phyloP scores from a whole-genome alignment of 1,140 invertebrate genomes.

The Musca vetustissima region DNA sequence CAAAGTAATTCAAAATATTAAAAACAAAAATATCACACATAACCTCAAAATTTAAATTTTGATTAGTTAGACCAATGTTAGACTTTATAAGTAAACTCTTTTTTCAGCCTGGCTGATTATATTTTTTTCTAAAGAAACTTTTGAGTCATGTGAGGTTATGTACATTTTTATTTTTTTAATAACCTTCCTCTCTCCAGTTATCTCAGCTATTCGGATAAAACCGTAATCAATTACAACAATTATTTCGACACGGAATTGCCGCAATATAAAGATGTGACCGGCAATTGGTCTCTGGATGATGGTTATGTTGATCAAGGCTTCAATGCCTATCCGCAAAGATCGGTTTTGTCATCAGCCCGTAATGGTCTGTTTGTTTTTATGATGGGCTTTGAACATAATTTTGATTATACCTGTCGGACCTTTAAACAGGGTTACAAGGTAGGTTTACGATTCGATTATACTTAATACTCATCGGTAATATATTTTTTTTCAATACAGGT shows the following conservation, averaged over 20 bases:
- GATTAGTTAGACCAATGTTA: too few species aligned
- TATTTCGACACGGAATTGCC: conserved; percentile 33
- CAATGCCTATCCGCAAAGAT: conserved; percentile 57
- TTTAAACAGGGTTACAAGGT: conserved; percentile 59
- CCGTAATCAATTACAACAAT: conserved; percentile 44
- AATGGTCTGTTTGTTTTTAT: conserved; percentile 56
- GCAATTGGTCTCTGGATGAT: conserved; percentile 56
- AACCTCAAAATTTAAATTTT: too few species aligned
- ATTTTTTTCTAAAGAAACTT: neutral
- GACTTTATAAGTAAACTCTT: neutral
- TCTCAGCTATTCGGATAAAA: conserved; percentile 40
- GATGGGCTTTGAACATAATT: conserved; percentile 51
- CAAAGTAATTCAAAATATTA: too few species aligned
- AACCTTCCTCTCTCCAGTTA: conserved; percentile 26
- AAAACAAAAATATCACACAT: too few species aligned
- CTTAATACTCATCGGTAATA: neutral
- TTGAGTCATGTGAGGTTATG: neutral
- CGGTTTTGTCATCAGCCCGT: conserved; percentile 55
- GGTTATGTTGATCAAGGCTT: conserved; percentile 54
- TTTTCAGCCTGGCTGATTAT: neutral
- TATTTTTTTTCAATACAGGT: conserved; percentile 33
- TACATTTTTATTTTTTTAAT: neutral
- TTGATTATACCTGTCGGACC: conserved; percentile 58
- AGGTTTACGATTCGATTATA: neutral
- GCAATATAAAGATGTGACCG: conserved; percentile 35